Percentiles rank a stretch among this genome's conserved stretches.
phyloP scores from a whole-genome alignment of 2,797 vertebrate genomes.

The Gila robusta region DNA sequence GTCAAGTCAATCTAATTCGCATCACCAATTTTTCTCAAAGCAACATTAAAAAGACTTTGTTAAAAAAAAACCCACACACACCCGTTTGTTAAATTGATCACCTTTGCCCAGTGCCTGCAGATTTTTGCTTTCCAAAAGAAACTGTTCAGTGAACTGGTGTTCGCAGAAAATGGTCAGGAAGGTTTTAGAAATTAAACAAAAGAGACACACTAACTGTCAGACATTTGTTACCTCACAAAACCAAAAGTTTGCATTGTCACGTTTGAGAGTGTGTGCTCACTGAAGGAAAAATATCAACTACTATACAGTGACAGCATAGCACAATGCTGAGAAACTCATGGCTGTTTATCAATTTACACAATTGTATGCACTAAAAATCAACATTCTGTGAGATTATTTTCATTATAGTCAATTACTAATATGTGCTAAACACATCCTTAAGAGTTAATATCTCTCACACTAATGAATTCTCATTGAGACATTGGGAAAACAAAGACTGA shows the following conservation, averaged over 20 bases:
- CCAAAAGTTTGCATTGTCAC: neutral
- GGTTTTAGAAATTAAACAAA: slow-evolving; percentile 36
- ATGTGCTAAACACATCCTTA: neutral
- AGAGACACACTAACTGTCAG: neutral
- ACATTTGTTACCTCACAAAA: slow-evolving; percentile 3
- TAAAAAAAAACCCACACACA: neutral
- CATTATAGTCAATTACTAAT: slow-evolving; percentile 4
- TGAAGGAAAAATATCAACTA: neutral
- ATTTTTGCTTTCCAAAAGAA: slow-evolving; percentile 17
- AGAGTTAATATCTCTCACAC: slow-evolving; percentile 15
- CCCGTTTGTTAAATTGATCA: slow-evolving; percentile 17
- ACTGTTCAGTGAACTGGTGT: slow-evolving; percentile 21
- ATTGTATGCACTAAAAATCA: neutral
- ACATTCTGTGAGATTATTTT: slow-evolving; percentile 11
- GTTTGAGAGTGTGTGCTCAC: neutral
- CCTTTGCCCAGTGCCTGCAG: neutral
- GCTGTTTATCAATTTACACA: neutral
- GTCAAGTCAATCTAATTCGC: slow-evolving; percentile 41
- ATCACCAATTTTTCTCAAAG: slow-evolving; percentile 30
- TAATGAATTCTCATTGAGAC: slow-evolving; percentile 34
- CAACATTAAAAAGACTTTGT: neutral
- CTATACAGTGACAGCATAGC: neutral
- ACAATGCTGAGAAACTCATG: neutral
- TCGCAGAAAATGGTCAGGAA: slow-evolving; percentile 21
- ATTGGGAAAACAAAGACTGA: slow-evolving; percentile 24